Evolutionary conservation across 2,113 vertebrate genomes (phyloP).

Genomic region (Asarcornis scutulata): DNA sequence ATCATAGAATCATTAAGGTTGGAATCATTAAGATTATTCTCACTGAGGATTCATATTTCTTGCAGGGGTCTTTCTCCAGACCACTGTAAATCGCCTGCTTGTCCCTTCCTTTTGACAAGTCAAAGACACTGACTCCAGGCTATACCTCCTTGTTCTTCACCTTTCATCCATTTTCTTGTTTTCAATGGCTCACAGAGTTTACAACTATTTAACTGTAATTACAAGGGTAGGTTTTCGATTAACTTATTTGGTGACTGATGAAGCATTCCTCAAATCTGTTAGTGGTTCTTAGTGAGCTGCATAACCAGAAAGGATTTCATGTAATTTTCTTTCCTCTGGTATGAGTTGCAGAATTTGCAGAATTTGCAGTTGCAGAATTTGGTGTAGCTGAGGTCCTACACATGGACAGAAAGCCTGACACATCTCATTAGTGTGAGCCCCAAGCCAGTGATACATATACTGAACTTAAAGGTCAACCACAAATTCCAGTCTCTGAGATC

Average conservation of each 20-base stretch:
- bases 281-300: background rate
- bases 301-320: background rate
- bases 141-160: background rate
- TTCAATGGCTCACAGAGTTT: background rate
- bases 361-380: background rate
- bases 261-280: background rate
- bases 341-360: background rate
- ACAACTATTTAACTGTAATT: background rate
- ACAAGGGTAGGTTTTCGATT: background rate
- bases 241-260: background rate
- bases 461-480: constrained; percentile 25
- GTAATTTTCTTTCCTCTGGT: background rate
- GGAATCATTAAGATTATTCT: background rate
- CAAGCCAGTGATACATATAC: background rate
- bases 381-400: background rate
- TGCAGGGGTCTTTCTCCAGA: background rate
- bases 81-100: background rate
- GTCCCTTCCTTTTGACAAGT: background rate
- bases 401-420: background rate
- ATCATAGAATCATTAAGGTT: no score
- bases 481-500: constrained; percentile 3
- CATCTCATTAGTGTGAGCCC: background rate
- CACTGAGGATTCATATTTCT: background rate
- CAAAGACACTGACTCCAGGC: background rate
- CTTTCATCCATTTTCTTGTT: background rate